phyloP scores from a whole-genome alignment of 2,797 vertebrate species.

The Sarcoramphus papa region DNA sequence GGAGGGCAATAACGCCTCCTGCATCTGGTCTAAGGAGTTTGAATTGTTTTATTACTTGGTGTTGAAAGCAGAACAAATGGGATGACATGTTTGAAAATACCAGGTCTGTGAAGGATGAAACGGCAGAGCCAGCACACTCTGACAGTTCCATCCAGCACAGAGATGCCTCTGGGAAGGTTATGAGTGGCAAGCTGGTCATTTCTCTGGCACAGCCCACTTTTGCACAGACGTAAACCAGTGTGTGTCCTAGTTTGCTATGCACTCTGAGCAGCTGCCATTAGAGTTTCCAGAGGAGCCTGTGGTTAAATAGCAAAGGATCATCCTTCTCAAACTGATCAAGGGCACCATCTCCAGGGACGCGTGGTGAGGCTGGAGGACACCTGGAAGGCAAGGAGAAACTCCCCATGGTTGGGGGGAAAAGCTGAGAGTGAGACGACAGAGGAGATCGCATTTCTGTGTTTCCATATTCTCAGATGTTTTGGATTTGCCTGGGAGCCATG shows the following conservation, averaged over 20 bases:
- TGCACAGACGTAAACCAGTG: slow-evolving; percentile 36
- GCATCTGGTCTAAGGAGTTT: background rate
- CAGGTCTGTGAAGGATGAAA: slow-evolving; percentile 48
- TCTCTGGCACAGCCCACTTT: slow-evolving; percentile 45
- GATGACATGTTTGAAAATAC: slow-evolving; percentile 67
- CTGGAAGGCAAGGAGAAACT: slow-evolving; percentile 37
- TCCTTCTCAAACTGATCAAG: background rate
- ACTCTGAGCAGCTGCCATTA: background rate
- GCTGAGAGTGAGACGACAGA: background rate
- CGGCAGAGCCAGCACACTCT: background rate
- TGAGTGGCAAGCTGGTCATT: slow-evolving; percentile 36
- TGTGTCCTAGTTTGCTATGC: slow-evolving; percentile 51
- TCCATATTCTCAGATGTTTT: slow-evolving; percentile 39
- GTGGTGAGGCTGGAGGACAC: slow-evolving; percentile 32
- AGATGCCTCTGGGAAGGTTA: slow-evolving; percentile 65
- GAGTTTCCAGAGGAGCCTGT: slow-evolving; percentile 4
- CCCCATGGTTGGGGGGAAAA: background rate
- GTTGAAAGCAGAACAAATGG: slow-evolving; percentile 58
- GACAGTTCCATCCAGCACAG: slow-evolving; percentile 38
- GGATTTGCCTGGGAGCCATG: slow-evolving; percentile 43
- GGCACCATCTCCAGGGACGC: background rate
- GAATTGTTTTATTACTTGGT: slow-evolving; percentile 5
- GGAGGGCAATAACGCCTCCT: background rate
- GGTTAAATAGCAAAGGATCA: slow-evolving; percentile 28
- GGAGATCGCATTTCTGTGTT: background rate